Evolutionary conservation across 2,797 vertebrate species (phyloP), one percentile per base, ranked within the genome.

Genomic region (Thaleichthys pacificus): DNA sequence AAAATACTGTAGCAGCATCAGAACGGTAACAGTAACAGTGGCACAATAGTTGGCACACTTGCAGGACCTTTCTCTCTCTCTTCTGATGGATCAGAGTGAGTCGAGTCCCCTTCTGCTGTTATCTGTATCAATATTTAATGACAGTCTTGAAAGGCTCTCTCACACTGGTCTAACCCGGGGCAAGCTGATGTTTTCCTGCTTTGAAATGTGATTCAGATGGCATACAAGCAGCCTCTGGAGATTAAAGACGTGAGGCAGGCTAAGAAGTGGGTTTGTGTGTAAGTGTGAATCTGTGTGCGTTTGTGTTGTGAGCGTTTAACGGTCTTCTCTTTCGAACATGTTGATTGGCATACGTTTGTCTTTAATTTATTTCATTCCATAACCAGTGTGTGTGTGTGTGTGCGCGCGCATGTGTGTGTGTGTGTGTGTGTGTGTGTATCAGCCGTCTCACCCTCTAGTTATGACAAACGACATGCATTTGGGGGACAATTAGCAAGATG

Each of bases 101-200:
- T 91, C 87, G 86, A 84, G 80, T 78, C 89, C 92, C 90, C 90
- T 87, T 91, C 89, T 89, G 80, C 79, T 84, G 89, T 79, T 70
- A 60, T 77, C 75, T 86, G 91, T 64, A 89, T 94, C 92, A 92
- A 94, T 92, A 92, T 92, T 93, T 92, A 92, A 93, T 89, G 90
- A 76, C 82, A 85, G 82, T 69, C 78, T 71, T 78, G 85, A 90
- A 90, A 77, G 81, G 86, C 83, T 82, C 89, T 85, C 83, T 83
- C 78, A 35, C 2, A 42, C 49, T 57, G 63, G 82, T 78, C 87
- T 87, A 88, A 81, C 84, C 80, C 30, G 84, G 71, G 77, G 72
- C 35, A 42, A 70, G 75, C 58, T 38, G 63, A 81, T 68, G 32
- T 65, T 68, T 84, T 61, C 54, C 32, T 69, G 61, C 81, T 87